A percentile compares a stretch with the other conserved stretches of the same genome.
Conservation (phyloP, 2,888 invertebrate genomes). For the Coleophora deauratella region DNA sequence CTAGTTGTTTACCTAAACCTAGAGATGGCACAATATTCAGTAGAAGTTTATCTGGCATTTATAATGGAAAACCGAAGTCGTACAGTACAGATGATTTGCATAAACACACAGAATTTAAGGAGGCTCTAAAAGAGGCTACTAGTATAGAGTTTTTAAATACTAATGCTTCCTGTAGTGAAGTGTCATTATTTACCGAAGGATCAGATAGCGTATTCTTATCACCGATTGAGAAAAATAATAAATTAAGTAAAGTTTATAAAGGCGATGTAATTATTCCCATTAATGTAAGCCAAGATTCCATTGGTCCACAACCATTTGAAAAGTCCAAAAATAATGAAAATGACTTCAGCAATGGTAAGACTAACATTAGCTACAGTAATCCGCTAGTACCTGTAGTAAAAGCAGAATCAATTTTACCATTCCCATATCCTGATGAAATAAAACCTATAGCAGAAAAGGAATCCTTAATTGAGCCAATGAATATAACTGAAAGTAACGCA, state of each 20-base stretch:
- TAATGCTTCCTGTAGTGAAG: constrained; percentile 34
- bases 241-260: constrained; percentile 16
- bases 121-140: constrained; percentile 52
- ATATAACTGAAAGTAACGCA: background rate
- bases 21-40: constrained; percentile 40
- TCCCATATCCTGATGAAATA: constrained; percentile 42
- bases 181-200: constrained; percentile 46
- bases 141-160: constrained; percentile 49
- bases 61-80: constrained; percentile 60
- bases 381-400: constrained; percentile 35
- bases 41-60: constrained; percentile 41
- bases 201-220: constrained; percentile 51
- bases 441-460: constrained; percentile 22
- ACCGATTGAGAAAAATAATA: constrained; percentile 35
- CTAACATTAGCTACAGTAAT: too few species aligned
- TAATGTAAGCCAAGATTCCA: constrained; percentile 1
- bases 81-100: constrained; percentile 58
- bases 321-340: background rate
- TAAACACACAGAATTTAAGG: constrained; percentile 35
- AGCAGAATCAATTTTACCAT: constrained; percentile 46
- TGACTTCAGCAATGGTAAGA: background rate
- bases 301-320: too few species aligned
- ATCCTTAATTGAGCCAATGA: constrained; percentile 18
- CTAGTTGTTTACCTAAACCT: constrained; percentile 22
- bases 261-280: constrained; percentile 5